Evolutionary conservation across 2,113 vertebrate genomes (phyloP), one percentile per base, ranked within the genome.

Genomic region (Hyla sarda): DNA sequence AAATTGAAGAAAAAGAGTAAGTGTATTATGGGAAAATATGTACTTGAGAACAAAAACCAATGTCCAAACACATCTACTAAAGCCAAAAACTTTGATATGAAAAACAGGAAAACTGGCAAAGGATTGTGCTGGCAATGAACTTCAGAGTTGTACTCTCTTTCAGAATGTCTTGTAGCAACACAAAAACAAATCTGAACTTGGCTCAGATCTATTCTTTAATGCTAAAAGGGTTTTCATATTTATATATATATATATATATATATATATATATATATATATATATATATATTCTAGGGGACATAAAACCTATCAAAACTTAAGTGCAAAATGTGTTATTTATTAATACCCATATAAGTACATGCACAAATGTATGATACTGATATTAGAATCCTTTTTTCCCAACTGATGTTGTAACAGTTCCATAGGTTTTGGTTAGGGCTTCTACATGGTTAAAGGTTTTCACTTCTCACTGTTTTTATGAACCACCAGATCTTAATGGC

Each of bases 71-170:
- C n/a, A 21, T 50, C 23, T 76, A 50, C 47, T n/a, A 30, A 54
- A 52, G 74, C 74, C 74, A 77, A 54, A 54, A 52, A 32, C 48
- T 32, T 76, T 21, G 48, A 28, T 54, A 54, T 77, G 25, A 14
- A 52, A 77, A 77, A 77, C 48, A 77, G 48, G 47, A 54, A 77
- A 77, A 17, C 17, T 77, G 74, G 74, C 74, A 77, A 48, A 54
- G 28, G 19, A 32, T 21, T 54, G n/a, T 12, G 47, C 48, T 77
- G 74, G 74, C 47, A 77, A 30, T 28, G 23, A 13, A 47, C 37
- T 73, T 73, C 71, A 45, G 62, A 76, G 23, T 12, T 30, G 25
- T 54, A 28, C 17, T 77, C 50, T 52, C 25, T 54, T 77, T 77
- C 25, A 32, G 47, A 77, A 52, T 34, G 28, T 52, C 48, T 77